Base-by-base conservation (phyloP, 2,797 vertebrate genomes). In the Coendou prehensilis region DNA sequence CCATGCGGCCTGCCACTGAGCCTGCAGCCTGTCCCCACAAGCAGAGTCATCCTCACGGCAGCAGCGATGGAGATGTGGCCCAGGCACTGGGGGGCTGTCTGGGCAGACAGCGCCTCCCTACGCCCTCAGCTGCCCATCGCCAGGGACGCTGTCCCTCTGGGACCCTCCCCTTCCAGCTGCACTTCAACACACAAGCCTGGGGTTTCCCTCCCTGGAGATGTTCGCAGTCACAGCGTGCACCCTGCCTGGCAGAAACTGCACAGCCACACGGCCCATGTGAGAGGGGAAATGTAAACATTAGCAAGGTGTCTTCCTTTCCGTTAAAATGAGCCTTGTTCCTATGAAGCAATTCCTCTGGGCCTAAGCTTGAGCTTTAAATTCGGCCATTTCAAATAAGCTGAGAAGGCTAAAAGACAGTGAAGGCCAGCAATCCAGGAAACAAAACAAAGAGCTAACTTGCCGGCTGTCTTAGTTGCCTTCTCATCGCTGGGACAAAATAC, bases 251-350 rank as follows among this genome's bases (percentile, higher is more conserved):
- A 7, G 10, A 78, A 93, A 73, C 41, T 56, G 13, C 56, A 84
- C 56, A 64, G 87, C 73, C 80, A 82, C 81, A 54, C 57, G 9
- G 18, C 47, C 20, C 23, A 67, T n/a, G 41, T 45, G 64, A 95
- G 33, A 78, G 7, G 17, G 9, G 13, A 61, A 92, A 85, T 30
- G 50, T 33, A 64, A 75, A 76, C 81, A 84, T 81, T 33, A 71
- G 64, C 82, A 96, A 89, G 64, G 9, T 28, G 2, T 57, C 18
- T 94, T 84, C 10, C 52, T 87, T 95, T 64, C 93, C 87, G 61
- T 41, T 61, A 5, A 52, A 88, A 63, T 69, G 80, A 96, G 37
- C 5, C 54, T 78, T 52, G 54, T 81, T 90, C 45, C 41, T 84
- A 56, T 54, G 69, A 63, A 93, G 37, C 76, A 93, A 83, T 76